Evolutionary conservation across 2,797 vertebrate genomes (phyloP).

Genomic region (Gouania willdenowi): DNA sequence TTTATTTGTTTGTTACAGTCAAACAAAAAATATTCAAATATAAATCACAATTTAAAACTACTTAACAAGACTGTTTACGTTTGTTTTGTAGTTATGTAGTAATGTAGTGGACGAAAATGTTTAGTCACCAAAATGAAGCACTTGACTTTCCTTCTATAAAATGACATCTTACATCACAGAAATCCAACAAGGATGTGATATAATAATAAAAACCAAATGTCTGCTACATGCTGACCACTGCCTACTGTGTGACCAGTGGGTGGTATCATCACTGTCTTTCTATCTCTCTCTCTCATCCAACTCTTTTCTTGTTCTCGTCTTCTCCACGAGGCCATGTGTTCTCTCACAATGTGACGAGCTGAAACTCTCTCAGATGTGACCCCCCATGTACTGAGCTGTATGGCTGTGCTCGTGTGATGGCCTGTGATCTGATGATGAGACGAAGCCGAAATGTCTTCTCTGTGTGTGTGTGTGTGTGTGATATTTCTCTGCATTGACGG

Average conservation of each 20-base stretch:
- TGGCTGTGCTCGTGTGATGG: constrained; percentile 30
- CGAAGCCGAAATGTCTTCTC: constrained; percentile 56
- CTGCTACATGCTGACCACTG: constrained; percentile 39
- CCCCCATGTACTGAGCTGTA: constrained; percentile 23
- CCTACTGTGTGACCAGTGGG: constrained; percentile 15
- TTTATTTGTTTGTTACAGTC: no score
- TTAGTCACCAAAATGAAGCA: no score
- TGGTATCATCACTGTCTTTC: constrained; percentile 4
- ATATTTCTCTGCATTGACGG: constrained; percentile 17
- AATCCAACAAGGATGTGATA: constrained; percentile 13
- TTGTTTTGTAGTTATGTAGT: no score
- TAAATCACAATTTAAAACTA: no score
- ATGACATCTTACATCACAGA: constrained; percentile 13
- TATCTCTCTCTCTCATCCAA: constrained; percentile 16
- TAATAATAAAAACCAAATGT: constrained; percentile 58
- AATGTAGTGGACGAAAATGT: no score
- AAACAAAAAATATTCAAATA: no score
- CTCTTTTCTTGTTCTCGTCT: constrained; percentile 18
- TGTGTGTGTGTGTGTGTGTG: constrained; percentile 11
- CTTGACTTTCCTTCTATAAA: no score
- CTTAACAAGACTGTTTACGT: no score
- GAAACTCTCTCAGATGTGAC: constrained; percentile 32
- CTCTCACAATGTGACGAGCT: constrained; percentile 4
- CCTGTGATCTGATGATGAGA: constrained; percentile 59
- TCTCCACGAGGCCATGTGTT: constrained; percentile 19